Evolutionary conservation across 2,113 vertebrate species (phyloP).

Genomic region (Lichenostomus cassidix): DNA sequence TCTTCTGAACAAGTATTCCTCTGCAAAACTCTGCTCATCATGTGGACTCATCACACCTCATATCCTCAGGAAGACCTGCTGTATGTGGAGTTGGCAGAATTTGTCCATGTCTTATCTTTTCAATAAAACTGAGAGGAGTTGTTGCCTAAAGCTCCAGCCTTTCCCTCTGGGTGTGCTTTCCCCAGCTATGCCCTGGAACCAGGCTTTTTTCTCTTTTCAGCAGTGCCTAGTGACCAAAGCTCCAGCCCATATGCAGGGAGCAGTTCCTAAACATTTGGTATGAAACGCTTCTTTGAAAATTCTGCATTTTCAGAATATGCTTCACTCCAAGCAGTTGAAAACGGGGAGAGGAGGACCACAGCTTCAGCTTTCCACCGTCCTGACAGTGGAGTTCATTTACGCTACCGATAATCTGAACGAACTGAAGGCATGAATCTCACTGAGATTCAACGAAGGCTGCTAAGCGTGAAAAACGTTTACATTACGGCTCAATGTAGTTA

Average conservation of each 20-base stretch:
- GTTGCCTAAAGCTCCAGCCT: neutral
- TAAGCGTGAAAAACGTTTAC: neutral
- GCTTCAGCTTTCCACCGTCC: neutral
- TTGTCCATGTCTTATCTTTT: neutral
- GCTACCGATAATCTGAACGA: neutral
- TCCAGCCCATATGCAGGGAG: accelerated
- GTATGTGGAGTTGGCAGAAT: neutral
- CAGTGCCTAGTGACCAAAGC: neutral
- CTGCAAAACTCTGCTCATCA: neutral
- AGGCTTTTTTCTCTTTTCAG: neutral
- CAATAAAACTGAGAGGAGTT: neutral
- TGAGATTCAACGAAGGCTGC: neutral
- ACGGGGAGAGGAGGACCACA: neutral
- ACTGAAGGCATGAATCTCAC: neutral
- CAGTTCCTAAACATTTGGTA: neutral
- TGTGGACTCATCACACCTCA: neutral
- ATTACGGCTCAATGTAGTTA: neutral
- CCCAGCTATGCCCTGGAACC: neutral
- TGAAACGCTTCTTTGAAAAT: neutral
- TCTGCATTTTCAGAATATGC: neutral
- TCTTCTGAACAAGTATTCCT: neutral
- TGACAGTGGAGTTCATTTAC: neutral
- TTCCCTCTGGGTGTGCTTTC: neutral
- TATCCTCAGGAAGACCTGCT: neutral
- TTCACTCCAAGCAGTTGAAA: neutral